Conservation (phyloP, 2,797 vertebrate genomes). For the Eurystomus glaucurus region DNA sequence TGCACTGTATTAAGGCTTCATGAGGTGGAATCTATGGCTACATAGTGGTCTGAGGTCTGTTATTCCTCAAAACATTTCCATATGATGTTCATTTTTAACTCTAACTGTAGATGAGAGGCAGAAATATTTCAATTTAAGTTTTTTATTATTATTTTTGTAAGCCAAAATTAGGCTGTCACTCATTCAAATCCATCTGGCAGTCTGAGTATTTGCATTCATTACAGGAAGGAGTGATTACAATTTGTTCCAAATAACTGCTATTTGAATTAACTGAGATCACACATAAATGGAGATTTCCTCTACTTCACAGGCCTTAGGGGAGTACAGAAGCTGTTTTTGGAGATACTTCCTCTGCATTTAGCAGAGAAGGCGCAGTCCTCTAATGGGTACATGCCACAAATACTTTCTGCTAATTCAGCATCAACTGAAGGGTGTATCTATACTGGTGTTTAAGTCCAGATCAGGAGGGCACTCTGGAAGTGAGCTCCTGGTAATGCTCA, state of each 20-base stretch:
- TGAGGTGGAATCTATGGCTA: neutral
- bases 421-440: neutral
- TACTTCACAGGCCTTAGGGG: neutral
- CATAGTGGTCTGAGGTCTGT: neutral
- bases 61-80: neutral
- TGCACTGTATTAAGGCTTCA: fast-evolving
- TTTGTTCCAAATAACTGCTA: constrained; percentile 51
- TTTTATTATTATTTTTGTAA: constrained; percentile 38
- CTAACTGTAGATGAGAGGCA: neutral
- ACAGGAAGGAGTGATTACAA: neutral
- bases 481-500: neutral
- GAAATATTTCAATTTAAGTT: constrained; percentile 11
- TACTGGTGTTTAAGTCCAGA: neutral
- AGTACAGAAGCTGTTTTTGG: neutral
- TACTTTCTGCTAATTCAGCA: neutral
- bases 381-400: neutral
- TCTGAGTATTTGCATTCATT: constrained; percentile 9
- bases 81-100: neutral
- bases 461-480: neutral
- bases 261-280: constrained; percentile 40
- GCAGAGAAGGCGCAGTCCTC: neutral
- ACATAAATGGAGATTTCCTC: constrained; percentile 38
- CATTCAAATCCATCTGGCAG: constrained; percentile 62
- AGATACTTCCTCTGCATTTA: neutral
- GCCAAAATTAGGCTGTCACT: constrained; percentile 9